These are phyloP conservation scores for Halocynthia roretzi DNA, from an alignment of 23 tunicate genomes.

Conservation along the genomic window DNA sequence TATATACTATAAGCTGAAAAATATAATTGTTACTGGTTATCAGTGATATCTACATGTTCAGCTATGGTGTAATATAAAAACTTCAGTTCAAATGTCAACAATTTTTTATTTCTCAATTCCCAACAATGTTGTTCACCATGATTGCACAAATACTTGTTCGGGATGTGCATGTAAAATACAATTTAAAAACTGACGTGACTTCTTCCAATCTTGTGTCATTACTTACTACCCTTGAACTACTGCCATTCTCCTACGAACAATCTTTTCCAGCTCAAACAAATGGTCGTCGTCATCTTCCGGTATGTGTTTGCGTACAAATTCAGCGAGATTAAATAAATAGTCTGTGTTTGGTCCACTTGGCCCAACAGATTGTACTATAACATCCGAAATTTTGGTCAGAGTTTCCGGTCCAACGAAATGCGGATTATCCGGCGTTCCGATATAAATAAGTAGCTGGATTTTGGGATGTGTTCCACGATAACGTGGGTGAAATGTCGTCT, in stretches of 20 bases:
- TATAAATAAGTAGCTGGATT: conserved; percentile 49
- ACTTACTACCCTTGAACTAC: no score
- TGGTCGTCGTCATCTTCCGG: conserved; percentile 86
- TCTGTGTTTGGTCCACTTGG: conserved; percentile 72
- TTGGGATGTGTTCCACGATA: conserved; percentile 3
- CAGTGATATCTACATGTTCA: no score
- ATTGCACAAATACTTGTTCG: no score
- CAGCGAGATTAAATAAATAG: conserved; percentile 68
- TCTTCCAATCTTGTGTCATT: no score
- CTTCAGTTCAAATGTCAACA: no score
- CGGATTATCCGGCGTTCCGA: conserved; percentile 78
- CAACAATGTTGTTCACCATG: no score
- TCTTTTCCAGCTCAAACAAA: conserved; percentile 57
- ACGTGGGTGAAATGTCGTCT: conserved; percentile 48
- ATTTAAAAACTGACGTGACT: no score
- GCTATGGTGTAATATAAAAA: no score
- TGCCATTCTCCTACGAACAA: conserved; percentile 25
- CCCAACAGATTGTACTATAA: conserved; percentile 43
- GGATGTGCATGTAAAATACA: no score
- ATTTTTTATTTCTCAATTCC: no score
- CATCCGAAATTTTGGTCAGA: conserved; percentile 18
- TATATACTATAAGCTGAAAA: no score
- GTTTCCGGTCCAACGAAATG: conserved; percentile 60
- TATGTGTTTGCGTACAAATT: conserved; percentile 64
- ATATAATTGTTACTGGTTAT: no score